These are phyloP conservation scores for Ctenomys sociabilis DNA, from an alignment of 2,113 vertebrate species.

Conservation along the genomic window DNA sequence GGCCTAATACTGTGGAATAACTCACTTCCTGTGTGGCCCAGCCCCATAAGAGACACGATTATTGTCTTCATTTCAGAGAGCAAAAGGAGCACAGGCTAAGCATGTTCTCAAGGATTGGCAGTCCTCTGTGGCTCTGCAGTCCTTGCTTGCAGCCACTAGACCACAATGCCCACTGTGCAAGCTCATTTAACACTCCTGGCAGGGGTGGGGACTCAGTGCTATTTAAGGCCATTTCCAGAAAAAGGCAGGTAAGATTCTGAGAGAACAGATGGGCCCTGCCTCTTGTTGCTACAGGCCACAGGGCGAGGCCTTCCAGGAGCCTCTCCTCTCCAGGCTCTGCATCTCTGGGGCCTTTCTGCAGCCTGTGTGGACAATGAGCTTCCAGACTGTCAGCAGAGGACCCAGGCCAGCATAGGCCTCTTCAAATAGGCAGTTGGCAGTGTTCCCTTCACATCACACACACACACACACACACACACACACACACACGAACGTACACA, in stretches of 20 bases:
- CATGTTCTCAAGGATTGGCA: not conserved
- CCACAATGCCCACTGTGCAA: accelerated
- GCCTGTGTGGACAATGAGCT: not conserved
- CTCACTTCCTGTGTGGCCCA: not conserved
- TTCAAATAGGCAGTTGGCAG: slow-evolving; percentile 22
- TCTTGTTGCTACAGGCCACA: not conserved
- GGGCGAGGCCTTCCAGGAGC: not conserved
- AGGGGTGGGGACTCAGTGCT: accelerated
- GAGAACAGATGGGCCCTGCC: not conserved
- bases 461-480: not conserved
- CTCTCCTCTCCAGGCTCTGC: not conserved
- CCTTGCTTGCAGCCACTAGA: accelerated
- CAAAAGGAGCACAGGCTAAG: not conserved
- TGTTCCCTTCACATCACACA: not conserved
- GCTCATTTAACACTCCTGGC: not conserved
- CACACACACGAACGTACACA: no score
- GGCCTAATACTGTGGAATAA: not conserved
- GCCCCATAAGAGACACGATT: accelerated
- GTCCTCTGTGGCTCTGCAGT: not conserved
- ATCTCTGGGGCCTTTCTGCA: not conserved
- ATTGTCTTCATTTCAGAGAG: not conserved
- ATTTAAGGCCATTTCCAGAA: not conserved
- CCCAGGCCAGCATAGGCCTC: slow-evolving; percentile 45
- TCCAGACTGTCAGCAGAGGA: slow-evolving; percentile 58
- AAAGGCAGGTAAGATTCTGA: not conserved